phyloP scores from a whole-genome alignment of 2,113 vertebrate genomes.

The Neodon shergylaensis region DNA sequence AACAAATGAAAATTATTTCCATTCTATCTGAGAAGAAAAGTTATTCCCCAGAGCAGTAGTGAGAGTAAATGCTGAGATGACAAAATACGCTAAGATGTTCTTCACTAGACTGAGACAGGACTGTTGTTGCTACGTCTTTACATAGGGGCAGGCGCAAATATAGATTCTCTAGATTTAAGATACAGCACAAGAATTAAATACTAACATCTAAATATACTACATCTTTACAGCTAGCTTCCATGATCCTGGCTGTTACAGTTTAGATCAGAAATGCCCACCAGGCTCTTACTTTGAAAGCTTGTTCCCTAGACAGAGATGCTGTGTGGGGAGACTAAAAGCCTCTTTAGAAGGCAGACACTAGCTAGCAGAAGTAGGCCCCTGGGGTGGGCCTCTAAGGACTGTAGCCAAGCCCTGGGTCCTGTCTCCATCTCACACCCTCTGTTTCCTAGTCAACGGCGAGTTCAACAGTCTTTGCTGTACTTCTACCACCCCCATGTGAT shows the following conservation, averaged over 20 bases:
- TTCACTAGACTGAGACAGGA: not conserved
- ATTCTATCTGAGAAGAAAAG: not conserved
- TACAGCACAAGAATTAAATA: not conserved
- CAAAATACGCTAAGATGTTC: constrained; percentile 9
- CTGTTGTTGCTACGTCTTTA: not conserved
- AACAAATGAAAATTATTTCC: constrained; percentile 52
- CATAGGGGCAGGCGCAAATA: not conserved
- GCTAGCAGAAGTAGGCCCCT: no score
- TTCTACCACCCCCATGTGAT: no score
- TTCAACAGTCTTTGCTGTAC: not conserved
- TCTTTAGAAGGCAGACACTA: not conserved
- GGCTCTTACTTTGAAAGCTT: not conserved
- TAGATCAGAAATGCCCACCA: not conserved
- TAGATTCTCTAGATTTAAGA: not conserved
- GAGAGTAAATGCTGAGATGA: not conserved
- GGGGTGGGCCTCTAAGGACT: not conserved
- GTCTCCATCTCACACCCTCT: not conserved
- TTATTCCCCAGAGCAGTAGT: not conserved
- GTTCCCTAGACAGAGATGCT: not conserved
- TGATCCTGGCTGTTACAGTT: not conserved
- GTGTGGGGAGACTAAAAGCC: not conserved
- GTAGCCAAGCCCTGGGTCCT: not conserved
- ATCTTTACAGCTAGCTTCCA: not conserved
- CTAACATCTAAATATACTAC: not conserved
- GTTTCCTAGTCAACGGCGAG: not conserved